Evolutionary conservation across 2,888 invertebrate species (phyloP).

Genomic region (Cerceris rybyensis): DNA sequence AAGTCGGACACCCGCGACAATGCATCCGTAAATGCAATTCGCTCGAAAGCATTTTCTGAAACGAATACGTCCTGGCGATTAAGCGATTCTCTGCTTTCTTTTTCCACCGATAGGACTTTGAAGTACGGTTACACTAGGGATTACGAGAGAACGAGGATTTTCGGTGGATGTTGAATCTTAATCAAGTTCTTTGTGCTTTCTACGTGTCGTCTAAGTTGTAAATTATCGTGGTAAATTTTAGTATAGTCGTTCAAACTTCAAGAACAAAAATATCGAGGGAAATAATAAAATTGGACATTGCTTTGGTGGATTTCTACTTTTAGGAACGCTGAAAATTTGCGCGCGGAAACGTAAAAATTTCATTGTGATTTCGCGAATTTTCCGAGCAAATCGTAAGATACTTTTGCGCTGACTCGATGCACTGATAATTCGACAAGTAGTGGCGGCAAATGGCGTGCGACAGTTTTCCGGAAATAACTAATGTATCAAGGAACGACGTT

Average conservation of each 20-base stretch:
- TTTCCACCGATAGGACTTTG: constrained; percentile 1
- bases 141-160: too few species aligned
- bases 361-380: background rate
- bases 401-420: background rate
- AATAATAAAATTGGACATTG: background rate
- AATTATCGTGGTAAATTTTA: too few species aligned
- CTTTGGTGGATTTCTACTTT: background rate
- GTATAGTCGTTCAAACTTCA: too few species aligned
- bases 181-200: background rate
- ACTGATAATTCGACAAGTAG: constrained; percentile 14
- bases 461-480: constrained; percentile 49
- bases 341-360: background rate
- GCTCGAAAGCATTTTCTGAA: constrained; percentile 19
- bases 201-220: too few species aligned
- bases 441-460: constrained; percentile 23
- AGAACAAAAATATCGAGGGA: background rate
- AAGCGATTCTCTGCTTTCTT: constrained; percentile 5
- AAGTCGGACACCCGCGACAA: constrained; percentile 58
- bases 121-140: too few species aligned
- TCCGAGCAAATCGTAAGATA: background rate
- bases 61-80: constrained; percentile 2
- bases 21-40: constrained; percentile 33
- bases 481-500: constrained; percentile 40
- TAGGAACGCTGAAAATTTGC: background rate
- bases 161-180: background rate